Evolutionary conservation across 2,113 vertebrate genomes (phyloP), one percentile per base, ranked within the genome.

Genomic region (Helogale parvula): DNA sequence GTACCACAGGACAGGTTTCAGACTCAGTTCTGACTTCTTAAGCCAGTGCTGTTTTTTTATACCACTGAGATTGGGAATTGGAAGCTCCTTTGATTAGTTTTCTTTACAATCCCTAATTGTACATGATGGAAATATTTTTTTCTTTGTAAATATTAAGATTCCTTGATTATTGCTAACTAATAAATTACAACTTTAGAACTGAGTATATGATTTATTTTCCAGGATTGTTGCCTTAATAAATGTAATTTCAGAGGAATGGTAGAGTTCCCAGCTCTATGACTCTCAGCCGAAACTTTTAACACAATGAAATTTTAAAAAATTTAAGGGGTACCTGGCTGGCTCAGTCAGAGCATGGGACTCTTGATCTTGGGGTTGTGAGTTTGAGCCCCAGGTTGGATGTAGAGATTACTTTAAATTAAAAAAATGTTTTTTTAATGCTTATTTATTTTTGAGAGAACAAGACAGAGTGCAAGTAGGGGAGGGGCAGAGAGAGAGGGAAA

Each of bases 141-240:
- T 57, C 47, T 69, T 23, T 80, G 1, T 87, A 54, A 81, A 35
- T 90, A 31, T 66, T 63, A 54, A 71, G 27, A 21, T 86, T 41
- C 52, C 50, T 88, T 91, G 21, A 35, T 85, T 69, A 72, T 3
- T 88, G 4, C 50, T 88, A 25, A 83, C 47, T 35, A 91, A 25
- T 72, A 93, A 79, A 35, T 87, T 93, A 7, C 13, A 84, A 9
- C 76, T 95, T 93, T 41, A 19, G 68, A 87, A 79, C 45, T 80
- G 23, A 76, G 23, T 81, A 17, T 91, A 60, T 77, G 88, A 85
- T 5, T 81, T 93, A 77, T 68, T 93, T 90, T 80, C 14, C 41
- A 63, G n/a, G 79, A 79, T 82, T 77, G 88, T 97, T 97, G 52
- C 54, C 72, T 77, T 41, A 80, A 80, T 63, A 91, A 92, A 63